These are phyloP conservation scores for Hetaerina americana DNA, from an alignment of 1,140 invertebrate genomes.

Conservation along the genomic window DNA sequence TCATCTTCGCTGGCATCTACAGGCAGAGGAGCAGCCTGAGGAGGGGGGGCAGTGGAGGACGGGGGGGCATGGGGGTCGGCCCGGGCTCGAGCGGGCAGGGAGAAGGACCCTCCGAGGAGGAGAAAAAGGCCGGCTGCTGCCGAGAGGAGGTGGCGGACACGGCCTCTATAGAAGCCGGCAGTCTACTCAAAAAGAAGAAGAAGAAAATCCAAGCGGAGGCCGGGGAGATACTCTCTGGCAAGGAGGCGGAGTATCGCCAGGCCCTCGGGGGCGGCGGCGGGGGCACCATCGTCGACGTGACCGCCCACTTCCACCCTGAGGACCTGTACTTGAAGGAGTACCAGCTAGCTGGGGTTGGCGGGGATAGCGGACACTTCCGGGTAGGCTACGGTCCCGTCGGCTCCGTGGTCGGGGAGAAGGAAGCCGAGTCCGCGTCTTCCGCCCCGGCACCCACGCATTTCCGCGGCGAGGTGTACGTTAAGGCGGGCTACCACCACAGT, in stretches of 20 bases:
- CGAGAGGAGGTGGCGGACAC: slow-evolving; percentile 25
- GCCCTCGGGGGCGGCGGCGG: not conserved
- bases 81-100: slow-evolving; percentile 31
- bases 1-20: slow-evolving; percentile 90
- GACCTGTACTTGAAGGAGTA: not conserved
- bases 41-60: slow-evolving; percentile 44
- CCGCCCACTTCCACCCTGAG: not conserved
- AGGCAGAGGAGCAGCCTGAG: slow-evolving; percentile 65
- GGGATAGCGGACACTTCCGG: not conserved
- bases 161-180: not conserved
- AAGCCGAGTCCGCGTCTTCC: not conserved
- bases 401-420: not conserved
- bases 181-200: not conserved
- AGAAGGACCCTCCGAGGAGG: slow-evolving; percentile 42
- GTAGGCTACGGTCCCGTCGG: not conserved
- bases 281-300: not conserved
- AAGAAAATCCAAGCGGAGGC: not conserved
- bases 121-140: slow-evolving; percentile 19
- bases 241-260: not conserved
- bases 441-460: not conserved
- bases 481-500: not conserved
- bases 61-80: slow-evolving; percentile 56
- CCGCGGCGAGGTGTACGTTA: not conserved
- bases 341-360: not conserved
- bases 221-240: not conserved